These are phyloP conservation scores for Willisornis vidua DNA, from an alignment of 2,113 vertebrate species.

Conservation along the genomic window DNA sequence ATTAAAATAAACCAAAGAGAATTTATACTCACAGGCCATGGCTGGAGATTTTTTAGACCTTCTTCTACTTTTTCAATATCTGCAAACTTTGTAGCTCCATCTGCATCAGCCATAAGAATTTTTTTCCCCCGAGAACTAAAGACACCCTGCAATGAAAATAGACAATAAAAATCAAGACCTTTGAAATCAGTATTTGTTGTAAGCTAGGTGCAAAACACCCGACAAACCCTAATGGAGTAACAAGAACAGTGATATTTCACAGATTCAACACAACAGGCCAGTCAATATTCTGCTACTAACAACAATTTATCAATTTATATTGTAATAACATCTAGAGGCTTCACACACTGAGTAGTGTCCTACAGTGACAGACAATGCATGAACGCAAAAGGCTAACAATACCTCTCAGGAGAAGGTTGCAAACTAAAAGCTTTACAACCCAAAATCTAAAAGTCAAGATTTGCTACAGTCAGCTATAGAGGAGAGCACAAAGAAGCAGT, in stretches of 20 bases:
- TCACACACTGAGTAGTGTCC: not conserved
- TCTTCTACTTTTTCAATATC: conserved; percentile 92
- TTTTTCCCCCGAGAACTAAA: conserved; percentile 85
- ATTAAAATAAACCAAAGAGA: not conserved
- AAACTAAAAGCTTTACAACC: not conserved
- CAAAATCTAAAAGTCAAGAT: not conserved
- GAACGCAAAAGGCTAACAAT: not conserved
- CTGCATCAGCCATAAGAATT: conserved; percentile 96
- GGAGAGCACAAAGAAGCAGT: not conserved
- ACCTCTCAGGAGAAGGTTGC: not conserved
- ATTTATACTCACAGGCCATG: conserved; percentile 83
- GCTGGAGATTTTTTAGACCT: conserved; percentile 79
- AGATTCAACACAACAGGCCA: not conserved
- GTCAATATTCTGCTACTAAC: not conserved
- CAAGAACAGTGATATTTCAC: not conserved
- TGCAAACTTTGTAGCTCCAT: conserved; percentile 94
- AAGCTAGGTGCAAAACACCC: not conserved
- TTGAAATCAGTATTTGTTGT: not conserved
- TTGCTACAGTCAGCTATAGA: not conserved
- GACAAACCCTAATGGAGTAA: not conserved
- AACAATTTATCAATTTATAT: not conserved
- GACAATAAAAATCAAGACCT: not conserved
- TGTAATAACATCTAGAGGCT: not conserved
- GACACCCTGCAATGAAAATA: conserved; percentile 79
- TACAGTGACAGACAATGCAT: not conserved